phyloP scores from a whole-genome alignment of 2,888 invertebrate genomes.

The Volucella zonaria region DNA sequence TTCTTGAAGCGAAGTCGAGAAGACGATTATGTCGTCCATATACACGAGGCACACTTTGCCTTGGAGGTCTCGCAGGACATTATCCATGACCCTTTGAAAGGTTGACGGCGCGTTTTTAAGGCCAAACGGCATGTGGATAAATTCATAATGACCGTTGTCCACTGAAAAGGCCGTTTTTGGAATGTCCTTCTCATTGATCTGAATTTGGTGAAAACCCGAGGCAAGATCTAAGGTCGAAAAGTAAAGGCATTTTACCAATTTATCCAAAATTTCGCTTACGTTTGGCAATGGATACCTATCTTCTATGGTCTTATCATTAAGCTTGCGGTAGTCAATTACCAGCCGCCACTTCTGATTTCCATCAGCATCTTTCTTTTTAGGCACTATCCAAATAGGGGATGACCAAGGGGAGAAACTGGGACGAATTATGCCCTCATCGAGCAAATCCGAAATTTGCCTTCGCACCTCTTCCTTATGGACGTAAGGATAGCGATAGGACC shows the following conservation, averaged over 20 bases:
- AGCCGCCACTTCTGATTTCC: constrained; percentile 14
- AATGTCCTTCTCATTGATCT: no score
- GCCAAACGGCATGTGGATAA: constrained; percentile 51
- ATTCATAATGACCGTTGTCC: constrained; percentile 53
- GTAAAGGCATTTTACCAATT: no score
- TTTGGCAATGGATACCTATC: constrained; percentile 34
- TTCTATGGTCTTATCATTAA: constrained; percentile 38
- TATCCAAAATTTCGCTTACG: constrained; percentile 45
- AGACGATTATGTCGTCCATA: constrained; percentile 44
- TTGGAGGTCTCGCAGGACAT: constrained; percentile 25
- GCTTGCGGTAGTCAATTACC: neutral
- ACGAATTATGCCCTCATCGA: no score
- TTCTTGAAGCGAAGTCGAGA: constrained; percentile 31
- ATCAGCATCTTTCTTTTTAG: constrained; percentile 58
- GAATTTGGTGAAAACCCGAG: no score
- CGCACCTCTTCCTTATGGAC: no score
- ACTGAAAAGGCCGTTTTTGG: no score
- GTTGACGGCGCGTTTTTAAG: constrained; percentile 46
- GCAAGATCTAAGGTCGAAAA: no score
- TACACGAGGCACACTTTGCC: constrained; percentile 50
- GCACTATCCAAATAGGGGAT: neutral
- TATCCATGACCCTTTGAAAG: constrained; percentile 1
- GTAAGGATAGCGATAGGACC: no score
- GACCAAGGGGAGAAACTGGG: no score
- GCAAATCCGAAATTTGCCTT: no score